phyloP scores from a whole-genome alignment of 2,888 invertebrate species.

The Halictus quadricinctus region DNA sequence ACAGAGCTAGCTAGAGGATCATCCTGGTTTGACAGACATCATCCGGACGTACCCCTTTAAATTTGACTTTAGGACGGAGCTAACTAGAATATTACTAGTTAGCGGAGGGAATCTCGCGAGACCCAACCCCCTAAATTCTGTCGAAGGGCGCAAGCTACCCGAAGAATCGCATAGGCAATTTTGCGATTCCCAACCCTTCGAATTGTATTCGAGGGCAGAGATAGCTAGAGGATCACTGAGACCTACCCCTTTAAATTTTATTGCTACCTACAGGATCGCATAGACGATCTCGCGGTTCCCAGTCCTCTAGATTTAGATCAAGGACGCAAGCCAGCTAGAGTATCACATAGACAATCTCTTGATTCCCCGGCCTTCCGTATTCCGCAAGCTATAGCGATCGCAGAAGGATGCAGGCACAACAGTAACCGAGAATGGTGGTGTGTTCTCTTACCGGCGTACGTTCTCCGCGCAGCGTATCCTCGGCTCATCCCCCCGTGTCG shows the following conservation, averaged over 20 bases:
- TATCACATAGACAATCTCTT: not conserved
- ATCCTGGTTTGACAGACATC: too few relatives aligned
- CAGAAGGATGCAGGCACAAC: not conserved
- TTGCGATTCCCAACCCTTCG: too few relatives aligned
- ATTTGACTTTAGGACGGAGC: too few relatives aligned
- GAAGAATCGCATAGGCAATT: too few relatives aligned
- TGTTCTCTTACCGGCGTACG: conserved; percentile 49
- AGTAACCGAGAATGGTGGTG: not conserved
- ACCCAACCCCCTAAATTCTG: not conserved
- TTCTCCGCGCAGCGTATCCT: conserved; percentile 63
- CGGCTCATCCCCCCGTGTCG: conserved; percentile 49
- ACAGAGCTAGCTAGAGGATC: not conserved
- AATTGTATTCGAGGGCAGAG: not conserved
- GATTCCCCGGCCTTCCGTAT: not conserved
- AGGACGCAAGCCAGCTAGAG: not conserved
- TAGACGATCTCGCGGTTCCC: not conserved
- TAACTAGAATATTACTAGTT: too few relatives aligned
- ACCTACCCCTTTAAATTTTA: not conserved
- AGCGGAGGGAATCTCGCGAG: not conserved
- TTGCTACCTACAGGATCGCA: not conserved
- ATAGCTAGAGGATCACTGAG: not conserved
- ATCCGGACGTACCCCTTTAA: too few relatives aligned
- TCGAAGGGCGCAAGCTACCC: not conserved
- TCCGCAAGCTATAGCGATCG: not conserved
- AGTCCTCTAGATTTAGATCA: not conserved